phyloP scores from a whole-genome alignment of 2,797 vertebrate genomes.

The Miichthys miiuy region DNA sequence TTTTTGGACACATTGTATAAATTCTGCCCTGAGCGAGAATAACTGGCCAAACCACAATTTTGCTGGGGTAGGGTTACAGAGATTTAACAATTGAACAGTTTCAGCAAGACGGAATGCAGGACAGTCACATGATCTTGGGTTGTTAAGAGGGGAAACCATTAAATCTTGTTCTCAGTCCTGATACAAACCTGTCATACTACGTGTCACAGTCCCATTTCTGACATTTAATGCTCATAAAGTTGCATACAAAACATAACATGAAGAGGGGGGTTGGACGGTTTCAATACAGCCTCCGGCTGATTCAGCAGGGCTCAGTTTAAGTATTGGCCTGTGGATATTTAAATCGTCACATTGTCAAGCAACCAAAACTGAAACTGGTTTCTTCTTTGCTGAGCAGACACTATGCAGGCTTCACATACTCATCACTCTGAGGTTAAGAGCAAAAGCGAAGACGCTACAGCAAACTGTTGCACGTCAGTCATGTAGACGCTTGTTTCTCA shows the following conservation, averaged over 20 bases:
- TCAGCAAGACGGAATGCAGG: slow-evolving; percentile 12
- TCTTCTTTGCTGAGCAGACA: slow-evolving; percentile 11
- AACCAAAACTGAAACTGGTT: slow-evolving; percentile 4
- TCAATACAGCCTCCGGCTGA: not conserved
- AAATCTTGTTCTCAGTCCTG: not conserved
- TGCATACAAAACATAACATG: slow-evolving; percentile 1
- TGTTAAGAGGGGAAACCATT: not conserved
- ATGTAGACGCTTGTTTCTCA: not conserved
- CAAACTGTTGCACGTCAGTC: slow-evolving; percentile 12
- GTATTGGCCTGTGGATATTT: not conserved
- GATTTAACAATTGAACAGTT: not conserved
- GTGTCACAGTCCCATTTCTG: not conserved
- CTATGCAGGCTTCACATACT: not conserved
- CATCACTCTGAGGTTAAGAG: not conserved
- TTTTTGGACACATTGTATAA: not conserved
- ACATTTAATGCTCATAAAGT: not conserved
- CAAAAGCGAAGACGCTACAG: slow-evolving; percentile 6
- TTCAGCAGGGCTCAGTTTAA: slow-evolving; percentile 18
- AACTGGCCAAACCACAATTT: slow-evolving; percentile 1
- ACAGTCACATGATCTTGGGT: not conserved
- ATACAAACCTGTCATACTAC: not conserved
- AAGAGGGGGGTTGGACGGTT: not conserved
- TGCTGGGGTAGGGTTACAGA: not conserved
- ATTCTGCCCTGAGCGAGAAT: not conserved
- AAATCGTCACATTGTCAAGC: not conserved